Conservation (phyloP, 2,888 invertebrate species). For the Ashinkailepas kermadecensis region DNA sequence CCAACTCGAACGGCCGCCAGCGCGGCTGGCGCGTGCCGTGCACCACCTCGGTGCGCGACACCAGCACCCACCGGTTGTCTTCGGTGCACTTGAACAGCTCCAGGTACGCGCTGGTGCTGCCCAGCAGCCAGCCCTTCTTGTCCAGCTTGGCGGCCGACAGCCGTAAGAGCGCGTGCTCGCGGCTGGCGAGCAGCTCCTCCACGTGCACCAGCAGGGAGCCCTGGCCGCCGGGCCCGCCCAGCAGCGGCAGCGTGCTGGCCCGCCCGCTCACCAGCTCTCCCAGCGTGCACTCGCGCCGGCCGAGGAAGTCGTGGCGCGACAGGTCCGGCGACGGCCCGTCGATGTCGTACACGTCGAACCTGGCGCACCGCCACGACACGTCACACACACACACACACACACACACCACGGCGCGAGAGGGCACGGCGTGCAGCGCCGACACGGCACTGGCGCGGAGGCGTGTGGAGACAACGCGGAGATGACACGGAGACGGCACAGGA, state of each 20-base stretch:
- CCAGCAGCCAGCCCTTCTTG: slow-evolving; percentile 40
- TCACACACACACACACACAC: no score
- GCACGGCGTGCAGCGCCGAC: no score
- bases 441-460: no score
- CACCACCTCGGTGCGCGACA: slow-evolving; percentile 41
- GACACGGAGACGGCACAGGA: no score
- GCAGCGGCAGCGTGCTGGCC: slow-evolving; percentile 28
- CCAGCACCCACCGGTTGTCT: slow-evolving; percentile 37
- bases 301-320: slow-evolving; percentile 41
- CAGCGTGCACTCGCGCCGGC: slow-evolving; percentile 44
- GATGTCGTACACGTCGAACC: slow-evolving; percentile 37
- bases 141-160: slow-evolving; percentile 40
- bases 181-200: slow-evolving; percentile 42
- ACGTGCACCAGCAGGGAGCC: slow-evolving; percentile 39
- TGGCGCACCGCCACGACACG: background rate
- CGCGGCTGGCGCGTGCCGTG: slow-evolving; percentile 49
- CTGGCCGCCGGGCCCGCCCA: slow-evolving; percentile 28
- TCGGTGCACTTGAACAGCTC: slow-evolving; percentile 44
- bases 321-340: slow-evolving; percentile 33
- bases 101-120: slow-evolving; percentile 42
- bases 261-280: slow-evolving; percentile 36
- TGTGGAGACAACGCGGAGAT: no score
- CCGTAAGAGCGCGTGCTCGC: slow-evolving; percentile 40
- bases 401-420: no score
- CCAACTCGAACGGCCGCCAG: slow-evolving; percentile 46